Evolutionary conservation across 2,888 invertebrate genomes (phyloP).

Genomic region (Ectemnius lituratus): DNA sequence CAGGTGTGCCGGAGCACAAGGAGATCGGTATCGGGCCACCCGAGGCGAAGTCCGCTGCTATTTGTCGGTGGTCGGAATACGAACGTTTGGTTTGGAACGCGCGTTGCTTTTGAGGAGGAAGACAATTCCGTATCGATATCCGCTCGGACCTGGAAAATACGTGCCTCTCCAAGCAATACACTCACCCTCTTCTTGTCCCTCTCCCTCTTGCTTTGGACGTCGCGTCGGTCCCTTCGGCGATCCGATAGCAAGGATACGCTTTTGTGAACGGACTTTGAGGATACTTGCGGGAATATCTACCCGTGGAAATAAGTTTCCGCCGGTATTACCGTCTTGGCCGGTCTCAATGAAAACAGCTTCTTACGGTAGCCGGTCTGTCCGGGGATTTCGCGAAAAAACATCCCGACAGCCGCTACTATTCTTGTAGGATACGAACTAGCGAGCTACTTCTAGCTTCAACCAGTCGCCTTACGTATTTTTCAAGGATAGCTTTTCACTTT

Average conservation of each 20-base stretch:
- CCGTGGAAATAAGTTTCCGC: slow-evolving; percentile 1
- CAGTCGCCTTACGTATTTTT: too few species aligned
- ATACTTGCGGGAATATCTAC: not conserved
- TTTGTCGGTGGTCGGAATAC: too few species aligned
- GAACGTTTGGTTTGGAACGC: not conserved
- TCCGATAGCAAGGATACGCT: not conserved
- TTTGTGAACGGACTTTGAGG: slow-evolving; percentile 1
- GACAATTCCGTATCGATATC: slow-evolving; percentile 6
- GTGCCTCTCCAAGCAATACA: not conserved
- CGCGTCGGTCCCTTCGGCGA: not conserved
- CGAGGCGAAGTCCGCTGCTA: too few species aligned
- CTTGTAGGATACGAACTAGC: too few species aligned
- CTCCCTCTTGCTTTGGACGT: not conserved
- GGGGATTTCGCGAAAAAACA: too few species aligned
- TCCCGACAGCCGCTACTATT: too few species aligned
- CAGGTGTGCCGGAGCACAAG: too few species aligned
- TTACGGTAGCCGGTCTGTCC: too few species aligned
- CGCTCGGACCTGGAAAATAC: slow-evolving; percentile 4
- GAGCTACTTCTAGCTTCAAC: too few species aligned
- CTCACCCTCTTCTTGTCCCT: not conserved
- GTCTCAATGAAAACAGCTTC: slow-evolving; percentile 1
- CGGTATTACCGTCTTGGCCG: not conserved
- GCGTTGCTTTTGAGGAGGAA: not conserved
- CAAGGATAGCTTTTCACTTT: too few species aligned
- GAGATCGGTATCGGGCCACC: too few species aligned